Evolutionary conservation across 2,113 vertebrate species (phyloP), one percentile per base, ranked within the genome.

Genomic region (Peromyscus leucopus): DNA sequence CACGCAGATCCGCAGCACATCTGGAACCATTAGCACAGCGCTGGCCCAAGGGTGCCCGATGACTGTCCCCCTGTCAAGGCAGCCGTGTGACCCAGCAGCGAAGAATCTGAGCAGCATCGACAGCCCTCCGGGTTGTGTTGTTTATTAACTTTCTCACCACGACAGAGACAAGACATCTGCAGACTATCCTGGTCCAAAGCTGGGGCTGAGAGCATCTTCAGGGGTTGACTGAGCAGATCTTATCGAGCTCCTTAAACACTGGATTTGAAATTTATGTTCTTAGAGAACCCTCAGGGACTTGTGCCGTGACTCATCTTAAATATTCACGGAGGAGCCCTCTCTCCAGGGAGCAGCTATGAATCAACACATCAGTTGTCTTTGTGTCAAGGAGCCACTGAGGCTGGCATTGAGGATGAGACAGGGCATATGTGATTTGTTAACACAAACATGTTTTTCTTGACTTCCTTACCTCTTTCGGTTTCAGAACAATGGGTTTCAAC

Each of bases 381-480:
- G 33, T 26, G 78, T 95, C 71, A 61, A 93, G 63, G 26, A 92
- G 42, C 17, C 12, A 72, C 4, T 48, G 46, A 95, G 63, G 61
- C 2, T 36, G 31, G 33, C 2, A 28, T 6, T 28, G 67, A 82
- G 69, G 79, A 21, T 28, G 31, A 86, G 63, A 72, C 2, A 39
- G 46, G 2, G 0, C 39, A 26, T 7, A 88, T 55, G 31, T 46
- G 75, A 42, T 48, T 46, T 15, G 6, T 22, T 86, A 65, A 51
- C 10, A 59, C 0, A 24, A 96, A 78, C 26, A 86, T 26, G 61
- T 67, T 94, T 93, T 74, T 65, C 57, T 80, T 93, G 26, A 22
- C 67, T 65, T 91, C 95, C 93, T 98, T 99, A 99, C 99, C 99
- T 99, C 99, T 98, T 99, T 99, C 79, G 99, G 99, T 98, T 99